Conservation (phyloP, 2,888 invertebrate species). For the Nomada ferruginata region DNA sequence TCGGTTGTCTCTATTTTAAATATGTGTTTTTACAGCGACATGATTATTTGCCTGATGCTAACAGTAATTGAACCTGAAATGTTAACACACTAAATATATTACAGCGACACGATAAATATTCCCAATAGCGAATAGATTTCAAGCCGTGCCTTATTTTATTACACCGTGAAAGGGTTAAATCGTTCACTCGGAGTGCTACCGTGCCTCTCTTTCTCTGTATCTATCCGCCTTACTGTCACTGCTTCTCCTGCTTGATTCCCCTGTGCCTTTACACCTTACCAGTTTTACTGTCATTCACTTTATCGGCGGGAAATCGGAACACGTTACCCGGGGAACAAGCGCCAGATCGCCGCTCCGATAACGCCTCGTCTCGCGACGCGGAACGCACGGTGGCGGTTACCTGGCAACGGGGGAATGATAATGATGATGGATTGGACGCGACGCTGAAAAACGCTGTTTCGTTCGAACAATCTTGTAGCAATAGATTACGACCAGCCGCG, state of each 20-base stretch:
- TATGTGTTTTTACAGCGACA: too few species aligned
- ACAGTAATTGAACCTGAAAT: too few species aligned
- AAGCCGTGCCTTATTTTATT: too few species aligned
- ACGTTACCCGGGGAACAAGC: slow-evolving; percentile 46
- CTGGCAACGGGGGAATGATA: slow-evolving; percentile 43
- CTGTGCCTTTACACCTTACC: slow-evolving; percentile 23
- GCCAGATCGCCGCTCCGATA: slow-evolving; percentile 56
- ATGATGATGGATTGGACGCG: slow-evolving; percentile 55
- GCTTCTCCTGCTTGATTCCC: neutral
- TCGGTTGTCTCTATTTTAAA: too few species aligned
- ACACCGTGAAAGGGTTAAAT: neutral
- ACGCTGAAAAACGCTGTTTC: slow-evolving; percentile 45
- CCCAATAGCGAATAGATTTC: too few species aligned
- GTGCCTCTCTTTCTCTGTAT: neutral
- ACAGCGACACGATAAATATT: too few species aligned
- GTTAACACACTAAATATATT: too few species aligned
- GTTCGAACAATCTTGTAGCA: slow-evolving; percentile 46
- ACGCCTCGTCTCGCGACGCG: slow-evolving; percentile 34
- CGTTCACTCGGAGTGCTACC: neutral
- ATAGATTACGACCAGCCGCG: slow-evolving; percentile 17
- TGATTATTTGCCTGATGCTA: too few species aligned
- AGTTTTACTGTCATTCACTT: slow-evolving; percentile 67
- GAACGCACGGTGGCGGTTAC: slow-evolving; percentile 41
- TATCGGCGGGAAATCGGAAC: slow-evolving; percentile 68
- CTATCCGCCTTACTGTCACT: neutral